These are phyloP conservation scores for Promerops cafer DNA, from an alignment of 2,113 vertebrate genomes.

Conservation along the genomic window DNA sequence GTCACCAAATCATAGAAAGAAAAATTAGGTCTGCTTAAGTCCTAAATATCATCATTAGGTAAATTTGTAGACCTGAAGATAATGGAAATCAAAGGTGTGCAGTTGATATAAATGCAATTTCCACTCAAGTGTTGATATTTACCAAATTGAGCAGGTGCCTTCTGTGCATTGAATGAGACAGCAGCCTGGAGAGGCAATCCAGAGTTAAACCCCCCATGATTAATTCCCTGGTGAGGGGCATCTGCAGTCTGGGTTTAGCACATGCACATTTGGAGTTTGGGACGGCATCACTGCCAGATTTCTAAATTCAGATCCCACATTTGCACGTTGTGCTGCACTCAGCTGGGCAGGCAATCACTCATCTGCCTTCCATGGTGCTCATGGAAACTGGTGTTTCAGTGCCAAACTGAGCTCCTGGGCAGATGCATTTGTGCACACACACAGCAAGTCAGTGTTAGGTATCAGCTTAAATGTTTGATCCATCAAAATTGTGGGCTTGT, in stretches of 20 bases:
- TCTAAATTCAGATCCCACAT: background rate
- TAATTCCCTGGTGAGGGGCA: background rate
- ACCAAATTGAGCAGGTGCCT: background rate
- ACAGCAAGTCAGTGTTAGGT: background rate
- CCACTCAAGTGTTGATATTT: background rate
- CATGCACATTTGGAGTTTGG: background rate
- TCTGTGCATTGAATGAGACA: background rate
- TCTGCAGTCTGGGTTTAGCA: background rate
- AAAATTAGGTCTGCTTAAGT: background rate
- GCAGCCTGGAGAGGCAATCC: background rate
- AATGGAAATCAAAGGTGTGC: background rate
- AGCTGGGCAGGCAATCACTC: background rate
- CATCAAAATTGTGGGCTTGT: background rate
- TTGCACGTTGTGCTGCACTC: background rate
- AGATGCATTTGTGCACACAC: background rate
- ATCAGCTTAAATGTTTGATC: background rate
- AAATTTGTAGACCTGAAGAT: background rate
- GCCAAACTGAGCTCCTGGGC: background rate
- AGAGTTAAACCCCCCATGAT: background rate
- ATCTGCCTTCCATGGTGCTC: background rate
- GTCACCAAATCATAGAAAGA: background rate
- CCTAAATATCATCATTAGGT: background rate
- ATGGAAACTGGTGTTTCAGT: background rate
- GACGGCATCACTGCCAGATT: background rate
- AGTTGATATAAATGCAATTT: background rate